Conservation (phyloP, 2,113 vertebrate genomes). For the Dromas ardeola region DNA sequence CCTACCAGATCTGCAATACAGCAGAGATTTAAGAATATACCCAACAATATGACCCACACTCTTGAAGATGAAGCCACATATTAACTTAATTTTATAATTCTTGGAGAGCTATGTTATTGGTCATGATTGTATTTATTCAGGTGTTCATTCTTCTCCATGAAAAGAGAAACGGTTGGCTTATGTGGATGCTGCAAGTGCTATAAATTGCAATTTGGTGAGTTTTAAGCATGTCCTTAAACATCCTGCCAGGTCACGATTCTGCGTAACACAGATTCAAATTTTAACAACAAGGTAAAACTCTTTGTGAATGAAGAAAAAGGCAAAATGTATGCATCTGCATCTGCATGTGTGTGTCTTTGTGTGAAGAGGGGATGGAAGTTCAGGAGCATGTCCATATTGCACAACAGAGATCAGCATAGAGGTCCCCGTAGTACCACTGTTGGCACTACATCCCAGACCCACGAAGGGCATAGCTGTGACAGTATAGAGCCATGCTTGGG, state of each 20-base stretch:
- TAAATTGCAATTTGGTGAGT: background rate
- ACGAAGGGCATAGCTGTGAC: background rate
- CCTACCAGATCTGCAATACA: background rate
- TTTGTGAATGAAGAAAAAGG: background rate
- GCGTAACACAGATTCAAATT: background rate
- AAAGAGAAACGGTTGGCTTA: background rate
- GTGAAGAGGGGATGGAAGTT: background rate
- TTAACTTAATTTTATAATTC: background rate
- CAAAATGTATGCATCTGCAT: background rate
- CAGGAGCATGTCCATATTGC: background rate
- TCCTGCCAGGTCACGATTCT: background rate
- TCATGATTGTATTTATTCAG: background rate
- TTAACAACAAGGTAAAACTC: background rate
- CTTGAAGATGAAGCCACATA: background rate
- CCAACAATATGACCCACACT: background rate
- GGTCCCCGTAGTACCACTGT: background rate
- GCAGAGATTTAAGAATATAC: background rate
- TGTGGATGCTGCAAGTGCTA: background rate
- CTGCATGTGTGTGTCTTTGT: background rate
- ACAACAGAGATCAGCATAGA: background rate
- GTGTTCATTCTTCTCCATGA: background rate
- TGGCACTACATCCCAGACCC: background rate
- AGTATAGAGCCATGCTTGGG: background rate
- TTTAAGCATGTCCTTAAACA: background rate
- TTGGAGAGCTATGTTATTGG: background rate